Evolutionary conservation across 2,797 vertebrate genomes (phyloP).

Genomic region (Orientallactaga sibirica): DNA sequence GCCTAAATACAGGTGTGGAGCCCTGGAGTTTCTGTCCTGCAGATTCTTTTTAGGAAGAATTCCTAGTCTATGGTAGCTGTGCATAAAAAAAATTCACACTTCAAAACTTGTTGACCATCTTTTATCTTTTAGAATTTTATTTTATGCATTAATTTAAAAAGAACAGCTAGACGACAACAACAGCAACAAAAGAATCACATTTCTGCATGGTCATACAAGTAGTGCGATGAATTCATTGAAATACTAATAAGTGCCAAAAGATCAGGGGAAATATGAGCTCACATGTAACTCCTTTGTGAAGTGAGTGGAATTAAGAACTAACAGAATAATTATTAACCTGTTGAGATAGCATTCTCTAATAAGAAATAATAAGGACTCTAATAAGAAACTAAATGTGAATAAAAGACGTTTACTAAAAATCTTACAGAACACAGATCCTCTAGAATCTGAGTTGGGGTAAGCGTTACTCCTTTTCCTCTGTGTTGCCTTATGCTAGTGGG

Average conservation of each 20-base stretch:
- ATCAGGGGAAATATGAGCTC: constrained; percentile 36
- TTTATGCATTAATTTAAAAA: not conserved
- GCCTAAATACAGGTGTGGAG: not conserved
- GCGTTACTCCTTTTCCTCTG: not conserved
- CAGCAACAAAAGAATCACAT: not conserved
- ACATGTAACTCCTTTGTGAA: not conserved
- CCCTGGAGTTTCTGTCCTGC: not conserved
- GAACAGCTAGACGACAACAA: too few relatives aligned
- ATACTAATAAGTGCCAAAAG: not conserved
- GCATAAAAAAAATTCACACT: not conserved
- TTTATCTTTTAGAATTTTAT: not conserved
- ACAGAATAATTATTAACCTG: not conserved
- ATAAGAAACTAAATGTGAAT: constrained; percentile 22
- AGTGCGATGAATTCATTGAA: not conserved
- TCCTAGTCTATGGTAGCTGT: not conserved
- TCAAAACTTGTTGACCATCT: not conserved
- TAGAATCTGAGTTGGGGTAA: not conserved
- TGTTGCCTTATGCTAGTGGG: not conserved
- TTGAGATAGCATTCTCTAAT: not conserved
- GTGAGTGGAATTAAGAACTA: not conserved
- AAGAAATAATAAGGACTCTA: not conserved
- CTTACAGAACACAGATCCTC: not conserved
- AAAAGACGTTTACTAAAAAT: not conserved
- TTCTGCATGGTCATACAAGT: not conserved
- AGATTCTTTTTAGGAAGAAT: not conserved